Evolutionary conservation across 1,140 invertebrate genomes (phyloP).

Genomic region (Scylla paramamosain): DNA sequence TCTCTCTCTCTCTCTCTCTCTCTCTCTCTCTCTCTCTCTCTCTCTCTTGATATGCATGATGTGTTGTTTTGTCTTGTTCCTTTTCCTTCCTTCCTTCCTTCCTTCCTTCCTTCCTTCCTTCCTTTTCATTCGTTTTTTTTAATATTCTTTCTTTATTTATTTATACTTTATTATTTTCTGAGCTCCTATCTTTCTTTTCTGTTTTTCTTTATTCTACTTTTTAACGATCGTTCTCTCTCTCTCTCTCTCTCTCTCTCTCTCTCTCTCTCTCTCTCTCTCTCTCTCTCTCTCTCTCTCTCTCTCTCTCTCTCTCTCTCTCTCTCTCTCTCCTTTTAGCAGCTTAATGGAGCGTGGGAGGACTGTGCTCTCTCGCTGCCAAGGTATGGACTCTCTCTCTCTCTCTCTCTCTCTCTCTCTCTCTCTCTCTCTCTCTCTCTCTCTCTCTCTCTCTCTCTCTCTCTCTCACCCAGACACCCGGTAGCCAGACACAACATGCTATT

Average conservation of each 20-base stretch:
- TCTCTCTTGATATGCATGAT: neutral
- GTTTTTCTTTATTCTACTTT: too few species aligned
- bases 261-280: neutral
- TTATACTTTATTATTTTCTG: too few species aligned
- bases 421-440: slow-evolving; percentile 34
- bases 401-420: slow-evolving; percentile 34
- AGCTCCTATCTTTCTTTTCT: too few species aligned
- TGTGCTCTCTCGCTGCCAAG: neutral
- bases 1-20: neutral
- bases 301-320: neutral
- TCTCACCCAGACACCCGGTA: neutral
- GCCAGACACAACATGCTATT: neutral
- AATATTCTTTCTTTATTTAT: too few species aligned
- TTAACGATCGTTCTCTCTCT: too few species aligned
- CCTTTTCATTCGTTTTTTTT: too few species aligned
- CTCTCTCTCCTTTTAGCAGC: neutral
- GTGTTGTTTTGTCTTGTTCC: too few species aligned
- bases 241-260: neutral
- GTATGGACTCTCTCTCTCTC: slow-evolving; percentile 7
- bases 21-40: slow-evolving; percentile 21
- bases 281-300: slow-evolving; percentile 18
- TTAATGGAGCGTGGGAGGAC: slow-evolving; percentile 9
- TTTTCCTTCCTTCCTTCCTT: too few species aligned
- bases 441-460: slow-evolving; percentile 28
- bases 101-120: too few species aligned